A percentile compares a stretch with the other conserved stretches of the same genome.
Evolutionary conservation across 2,113 vertebrate species (phyloP).

Genomic region (Heteronetta atricapilla): DNA sequence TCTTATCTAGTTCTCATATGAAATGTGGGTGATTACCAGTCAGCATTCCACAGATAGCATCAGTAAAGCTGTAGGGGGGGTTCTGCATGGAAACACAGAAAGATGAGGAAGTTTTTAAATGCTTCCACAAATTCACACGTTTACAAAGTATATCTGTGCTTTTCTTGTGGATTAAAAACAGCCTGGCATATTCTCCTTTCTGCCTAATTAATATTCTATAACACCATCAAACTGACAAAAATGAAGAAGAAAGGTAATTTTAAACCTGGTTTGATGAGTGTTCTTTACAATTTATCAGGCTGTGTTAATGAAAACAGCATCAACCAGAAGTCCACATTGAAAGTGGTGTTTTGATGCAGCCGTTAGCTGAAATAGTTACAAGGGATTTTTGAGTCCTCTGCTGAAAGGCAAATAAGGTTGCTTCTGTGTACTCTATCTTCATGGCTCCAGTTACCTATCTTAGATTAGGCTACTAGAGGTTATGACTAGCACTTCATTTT

Average conservation of each 20-base stretch:
- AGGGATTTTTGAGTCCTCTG: neutral
- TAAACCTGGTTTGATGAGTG: neutral
- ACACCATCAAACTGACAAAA: neutral
- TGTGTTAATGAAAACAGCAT: neutral
- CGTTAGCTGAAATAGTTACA: neutral
- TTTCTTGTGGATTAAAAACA: neutral
- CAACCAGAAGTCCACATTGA: neutral
- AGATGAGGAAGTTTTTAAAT: neutral
- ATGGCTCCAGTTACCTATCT: neutral
- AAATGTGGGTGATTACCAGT: neutral
- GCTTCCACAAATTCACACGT: neutral
- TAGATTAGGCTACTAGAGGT: neutral
- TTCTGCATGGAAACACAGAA: neutral
- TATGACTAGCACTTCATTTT: neutral
- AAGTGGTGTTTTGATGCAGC: neutral
- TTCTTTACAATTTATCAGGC: neutral
- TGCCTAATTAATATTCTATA: neutral
- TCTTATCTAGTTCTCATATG: neutral
- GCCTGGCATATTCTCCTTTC: neutral
- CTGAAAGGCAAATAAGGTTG: neutral
- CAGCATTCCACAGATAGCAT: neutral
- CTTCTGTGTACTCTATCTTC: neutral
- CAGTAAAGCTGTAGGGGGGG: neutral
- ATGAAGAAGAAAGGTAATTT: neutral
- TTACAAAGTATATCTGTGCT: neutral